phyloP scores from a whole-genome alignment of 2,797 vertebrate genomes.

The Todus mexicanus region DNA sequence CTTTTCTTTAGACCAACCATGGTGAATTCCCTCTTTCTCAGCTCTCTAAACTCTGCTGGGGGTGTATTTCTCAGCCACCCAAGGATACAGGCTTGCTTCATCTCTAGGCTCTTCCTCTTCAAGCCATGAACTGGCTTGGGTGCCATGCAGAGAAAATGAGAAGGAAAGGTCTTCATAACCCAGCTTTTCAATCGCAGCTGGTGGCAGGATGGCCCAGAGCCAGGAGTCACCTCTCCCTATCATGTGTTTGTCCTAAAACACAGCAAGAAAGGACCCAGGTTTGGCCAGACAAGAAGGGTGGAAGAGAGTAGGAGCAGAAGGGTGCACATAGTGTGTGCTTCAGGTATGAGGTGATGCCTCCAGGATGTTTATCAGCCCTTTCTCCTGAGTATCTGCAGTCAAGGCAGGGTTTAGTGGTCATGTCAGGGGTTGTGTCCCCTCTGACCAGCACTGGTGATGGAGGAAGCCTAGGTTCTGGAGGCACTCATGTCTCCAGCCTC shows the following conservation, averaged over 20 bases:
- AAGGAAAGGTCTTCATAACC: not conserved
- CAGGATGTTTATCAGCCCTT: not conserved
- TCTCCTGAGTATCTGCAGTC: not conserved
- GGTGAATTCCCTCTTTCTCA: not conserved
- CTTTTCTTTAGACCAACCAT: not conserved
- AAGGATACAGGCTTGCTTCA: not conserved
- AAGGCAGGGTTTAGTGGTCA: not conserved
- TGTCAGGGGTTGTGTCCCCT: not conserved
- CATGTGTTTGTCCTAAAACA: fast-evolving
- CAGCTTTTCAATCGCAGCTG: not conserved
- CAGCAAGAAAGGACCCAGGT: not conserved
- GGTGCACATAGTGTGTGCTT: not conserved
- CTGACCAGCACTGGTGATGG: not conserved
- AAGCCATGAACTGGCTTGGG: fast-evolving
- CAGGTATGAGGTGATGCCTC: not conserved
- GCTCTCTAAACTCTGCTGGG: not conserved
- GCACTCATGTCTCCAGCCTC: not conserved
- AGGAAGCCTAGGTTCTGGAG: not conserved
- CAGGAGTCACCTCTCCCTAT: not conserved
- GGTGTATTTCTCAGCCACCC: not conserved
- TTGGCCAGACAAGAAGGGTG: not conserved
- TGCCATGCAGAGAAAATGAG: not conserved
- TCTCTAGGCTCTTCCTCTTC: not conserved
- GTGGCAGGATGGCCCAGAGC: not conserved
- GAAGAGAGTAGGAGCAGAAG: not conserved